Evolutionary conservation across 2,797 vertebrate genomes (phyloP).

Genomic region (Neoniphon sammara): DNA sequence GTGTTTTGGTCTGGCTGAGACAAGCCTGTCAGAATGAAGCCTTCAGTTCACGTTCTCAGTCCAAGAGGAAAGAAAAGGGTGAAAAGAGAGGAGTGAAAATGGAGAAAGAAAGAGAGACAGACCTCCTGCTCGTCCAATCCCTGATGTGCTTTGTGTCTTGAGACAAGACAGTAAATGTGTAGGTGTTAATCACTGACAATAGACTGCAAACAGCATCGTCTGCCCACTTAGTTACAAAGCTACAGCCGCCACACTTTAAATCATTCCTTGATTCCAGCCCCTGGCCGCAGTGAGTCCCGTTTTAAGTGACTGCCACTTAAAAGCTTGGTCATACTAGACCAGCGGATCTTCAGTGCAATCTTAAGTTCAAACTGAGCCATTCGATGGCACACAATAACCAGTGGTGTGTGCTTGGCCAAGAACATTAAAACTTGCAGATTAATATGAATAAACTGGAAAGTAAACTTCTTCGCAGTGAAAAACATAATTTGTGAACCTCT

Average conservation of each 20-base stretch:
- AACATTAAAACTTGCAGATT: too few species aligned
- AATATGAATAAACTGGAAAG: too few species aligned
- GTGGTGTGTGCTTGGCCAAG: too few species aligned
- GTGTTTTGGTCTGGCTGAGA: conserved; percentile 54
- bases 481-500: too few species aligned
- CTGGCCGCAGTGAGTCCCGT: too few species aligned
- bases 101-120: conserved; percentile 51
- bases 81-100: conserved; percentile 41
- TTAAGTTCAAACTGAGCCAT: too few species aligned
- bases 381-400: too few species aligned
- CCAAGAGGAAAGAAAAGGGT: conserved; percentile 39
- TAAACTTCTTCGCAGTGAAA: too few species aligned
- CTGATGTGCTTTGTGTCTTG: conserved; percentile 70
- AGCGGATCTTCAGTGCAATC: too few species aligned
- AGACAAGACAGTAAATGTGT: conserved; percentile 71
- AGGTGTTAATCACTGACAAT: conserved; percentile 71
- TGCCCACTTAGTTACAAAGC: conserved; percentile 16
- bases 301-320: too few species aligned
- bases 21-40: conserved; percentile 43
- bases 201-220: conserved; percentile 49
- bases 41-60: conserved; percentile 40
- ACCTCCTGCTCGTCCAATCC: conserved; percentile 51
- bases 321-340: too few species aligned
- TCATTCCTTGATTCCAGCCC: background rate
- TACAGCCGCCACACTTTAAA: conserved; percentile 23